phyloP scores from a whole-genome alignment of 2,888 invertebrate species.

The Timema cristinae region DNA sequence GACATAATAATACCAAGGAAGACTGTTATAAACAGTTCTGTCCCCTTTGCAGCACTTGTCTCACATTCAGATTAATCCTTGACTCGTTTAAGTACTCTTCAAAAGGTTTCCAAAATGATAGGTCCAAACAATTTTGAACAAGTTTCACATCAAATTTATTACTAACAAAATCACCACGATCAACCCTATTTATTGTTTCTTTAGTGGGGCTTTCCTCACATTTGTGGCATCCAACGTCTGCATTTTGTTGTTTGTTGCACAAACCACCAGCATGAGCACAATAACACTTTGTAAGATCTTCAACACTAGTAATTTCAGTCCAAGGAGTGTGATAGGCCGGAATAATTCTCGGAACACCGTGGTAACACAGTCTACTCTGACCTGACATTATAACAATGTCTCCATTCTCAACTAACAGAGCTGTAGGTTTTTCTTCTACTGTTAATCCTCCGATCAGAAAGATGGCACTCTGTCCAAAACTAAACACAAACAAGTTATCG shows the following conservation, averaged over 20 bases:
- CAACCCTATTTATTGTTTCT: not conserved
- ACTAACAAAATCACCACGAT: conserved; percentile 32
- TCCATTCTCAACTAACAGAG: conserved; percentile 78
- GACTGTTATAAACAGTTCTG: conserved; percentile 41
- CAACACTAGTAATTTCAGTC: conserved; percentile 40
- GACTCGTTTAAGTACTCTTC: conserved; percentile 61
- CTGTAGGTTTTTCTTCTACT: conserved; percentile 59
- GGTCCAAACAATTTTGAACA: conserved; percentile 38
- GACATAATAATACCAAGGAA: not conserved
- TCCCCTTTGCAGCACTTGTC: conserved; percentile 75
- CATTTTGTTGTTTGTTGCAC: conserved; percentile 21
- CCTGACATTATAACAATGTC: conserved; percentile 90
- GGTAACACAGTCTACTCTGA: conserved; percentile 79
- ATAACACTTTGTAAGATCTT: not conserved
- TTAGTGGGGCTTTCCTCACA: not conserved
- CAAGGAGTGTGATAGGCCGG: conserved; percentile 50
- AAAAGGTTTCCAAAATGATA: conserved; percentile 53
- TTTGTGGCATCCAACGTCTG: too few species aligned
- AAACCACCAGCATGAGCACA: conserved; percentile 23
- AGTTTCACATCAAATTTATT: conserved; percentile 33
- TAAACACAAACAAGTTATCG: conserved; percentile 45
- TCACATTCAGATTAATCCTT: conserved; percentile 89
- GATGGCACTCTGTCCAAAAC: conserved; percentile 93
- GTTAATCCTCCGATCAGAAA: conserved; percentile 85
- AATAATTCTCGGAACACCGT: conserved; percentile 88